Base-by-base conservation (phyloP, 2,113 vertebrate species). In the Lota lota region DNA sequence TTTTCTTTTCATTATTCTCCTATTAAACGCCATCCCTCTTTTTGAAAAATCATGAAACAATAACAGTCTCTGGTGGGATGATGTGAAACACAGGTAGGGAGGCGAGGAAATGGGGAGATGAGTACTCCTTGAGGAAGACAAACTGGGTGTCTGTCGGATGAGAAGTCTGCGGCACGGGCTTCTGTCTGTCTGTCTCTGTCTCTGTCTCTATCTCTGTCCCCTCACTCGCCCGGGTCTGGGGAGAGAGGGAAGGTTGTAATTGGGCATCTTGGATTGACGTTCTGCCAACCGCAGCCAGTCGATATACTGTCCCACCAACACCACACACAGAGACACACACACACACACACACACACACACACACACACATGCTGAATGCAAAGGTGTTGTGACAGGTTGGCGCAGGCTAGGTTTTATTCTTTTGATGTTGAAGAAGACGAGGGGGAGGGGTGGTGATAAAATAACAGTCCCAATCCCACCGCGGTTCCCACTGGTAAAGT, bases 11-110 rank as follows among this genome's bases (percentile, higher is more conserved):
- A 56, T 17, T n/a, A 2, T 47, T 18, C 16, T 15, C 24, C 66
- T 66, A 57, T 56, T 62, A 53, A 70, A 58, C 18, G 10, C 17
- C 15, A 53, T 19, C 40, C 24, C 54, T 47, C 70, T 61, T 60
- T 22, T 47, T 50, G 47, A 60, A 64, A 70, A 70, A 66, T 10
- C 64, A 63, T 68, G 75, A 77, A 86, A 85, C 85, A 54, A 83
- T 84, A 88, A 75, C 74, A 83, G 19, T 70, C 53, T 66, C 62
- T 11, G 2, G 17, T 14, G 28, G 68, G 68, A 66, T 86, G 72
- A 89, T 87, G 70, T 67, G 69, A 81, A 87, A 71, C 85, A 74
- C 81, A 87, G 83, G 61, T 40, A 74, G 58, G 54, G 60, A 72
- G 61, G 65, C 70, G 59, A 69, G 73, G 67, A 79, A 68, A 72